Conservation (phyloP, 2,888 invertebrate genomes). For the Ditylenchus weischeri region DNA sequence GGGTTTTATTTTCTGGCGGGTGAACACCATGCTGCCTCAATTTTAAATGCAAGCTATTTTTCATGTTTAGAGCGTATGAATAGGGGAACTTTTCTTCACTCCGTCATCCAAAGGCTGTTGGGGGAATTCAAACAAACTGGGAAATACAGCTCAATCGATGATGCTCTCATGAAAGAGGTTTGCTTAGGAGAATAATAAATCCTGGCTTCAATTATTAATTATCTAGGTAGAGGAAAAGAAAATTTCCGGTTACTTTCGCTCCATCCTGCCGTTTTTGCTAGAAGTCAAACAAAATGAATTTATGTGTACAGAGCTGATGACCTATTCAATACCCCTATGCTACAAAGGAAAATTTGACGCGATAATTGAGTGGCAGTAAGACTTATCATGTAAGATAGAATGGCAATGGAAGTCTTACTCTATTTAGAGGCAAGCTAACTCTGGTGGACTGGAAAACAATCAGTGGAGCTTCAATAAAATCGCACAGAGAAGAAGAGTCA, state of each 20-base stretch:
- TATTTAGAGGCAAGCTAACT: conserved; percentile 22
- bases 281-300: background rate
- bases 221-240: background rate
- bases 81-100: background rate
- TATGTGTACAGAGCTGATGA: conserved; percentile 18
- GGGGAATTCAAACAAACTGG: background rate
- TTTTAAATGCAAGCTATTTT: too few species aligned
- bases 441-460: conserved; percentile 38
- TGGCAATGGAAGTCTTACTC: background rate
- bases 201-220: background rate
- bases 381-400: background rate
- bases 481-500: conserved; percentile 1
- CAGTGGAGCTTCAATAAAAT: conserved; percentile 23
- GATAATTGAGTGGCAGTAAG: conserved; percentile 24
- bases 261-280: conserved; percentile 21
- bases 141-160: background rate
- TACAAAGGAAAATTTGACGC: conserved; percentile 37
- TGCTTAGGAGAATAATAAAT: background rate
- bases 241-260: conserved; percentile 18
- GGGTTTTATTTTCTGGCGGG: background rate
- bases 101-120: background rate
- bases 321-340: conserved; percentile 21
- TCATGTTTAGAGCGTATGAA: background rate
- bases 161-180: background rate
- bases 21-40: background rate